These are phyloP conservation scores for Sebastiscus tertius DNA, from an alignment of 2,797 vertebrate genomes.

Conservation along the genomic window DNA sequence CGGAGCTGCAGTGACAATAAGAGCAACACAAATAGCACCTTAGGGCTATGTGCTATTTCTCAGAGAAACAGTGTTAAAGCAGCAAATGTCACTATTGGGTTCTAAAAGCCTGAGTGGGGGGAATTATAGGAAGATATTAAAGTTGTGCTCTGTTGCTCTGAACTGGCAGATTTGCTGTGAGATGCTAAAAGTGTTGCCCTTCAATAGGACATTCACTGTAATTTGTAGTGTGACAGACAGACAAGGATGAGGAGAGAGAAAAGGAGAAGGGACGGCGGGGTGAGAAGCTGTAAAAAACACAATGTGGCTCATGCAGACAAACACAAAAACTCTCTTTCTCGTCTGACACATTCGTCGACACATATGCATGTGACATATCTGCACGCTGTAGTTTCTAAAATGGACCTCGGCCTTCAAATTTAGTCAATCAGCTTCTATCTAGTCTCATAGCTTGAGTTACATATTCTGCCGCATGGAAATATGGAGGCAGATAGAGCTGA, in stretches of 20 bases:
- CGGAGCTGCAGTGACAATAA: constrained; percentile 11
- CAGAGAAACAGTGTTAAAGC: not conserved
- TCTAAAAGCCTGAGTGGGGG: constrained; percentile 10
- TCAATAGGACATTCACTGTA: constrained; percentile 3
- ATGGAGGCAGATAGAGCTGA: constrained; percentile 46
- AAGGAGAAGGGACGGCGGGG: not conserved
- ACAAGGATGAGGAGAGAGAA: not conserved
- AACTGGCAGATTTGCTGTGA: constrained; percentile 25
- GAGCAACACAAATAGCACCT: constrained; percentile 25
- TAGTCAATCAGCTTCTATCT: constrained; percentile 16
- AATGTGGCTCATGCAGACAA: not conserved
- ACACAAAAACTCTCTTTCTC: not conserved
- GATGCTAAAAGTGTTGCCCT: constrained; percentile 58
- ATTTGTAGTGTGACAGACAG: constrained; percentile 34
- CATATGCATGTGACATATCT: not conserved
- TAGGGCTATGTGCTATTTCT: not conserved
- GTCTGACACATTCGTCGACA: not conserved
- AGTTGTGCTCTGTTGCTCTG: constrained; percentile 18
- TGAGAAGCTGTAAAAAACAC: not conserved
- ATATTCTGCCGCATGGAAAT: constrained; percentile 57
- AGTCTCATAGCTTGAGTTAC: constrained; percentile 29
- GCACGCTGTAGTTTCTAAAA: not conserved
- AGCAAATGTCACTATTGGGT: constrained; percentile 33
- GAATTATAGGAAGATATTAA: constrained; percentile 19
- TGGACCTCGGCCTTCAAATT: not conserved